Evolutionary conservation across 2,888 invertebrate species (phyloP).

Genomic region (Xestia rhomboidea): DNA sequence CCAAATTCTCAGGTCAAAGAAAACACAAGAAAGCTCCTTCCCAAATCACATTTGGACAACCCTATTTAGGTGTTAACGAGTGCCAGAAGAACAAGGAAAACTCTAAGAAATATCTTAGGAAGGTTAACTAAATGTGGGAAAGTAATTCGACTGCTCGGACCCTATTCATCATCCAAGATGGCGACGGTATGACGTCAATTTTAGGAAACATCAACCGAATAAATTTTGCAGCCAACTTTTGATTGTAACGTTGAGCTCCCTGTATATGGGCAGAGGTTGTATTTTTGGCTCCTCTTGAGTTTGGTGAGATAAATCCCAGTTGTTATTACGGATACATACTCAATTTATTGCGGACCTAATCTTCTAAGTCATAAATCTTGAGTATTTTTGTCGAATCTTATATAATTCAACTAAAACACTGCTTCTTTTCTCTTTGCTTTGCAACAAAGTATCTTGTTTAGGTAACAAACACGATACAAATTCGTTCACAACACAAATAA

Average conservation of each 20-base stretch:
- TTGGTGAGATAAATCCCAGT: conserved; percentile 21
- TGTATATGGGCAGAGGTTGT: not conserved
- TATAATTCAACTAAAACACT: conserved; percentile 19
- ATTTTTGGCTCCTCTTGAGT: not conserved
- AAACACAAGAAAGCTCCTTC: not conserved
- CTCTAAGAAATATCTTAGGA: conserved; percentile 32
- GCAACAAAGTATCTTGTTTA: not conserved
- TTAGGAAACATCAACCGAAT: not conserved
- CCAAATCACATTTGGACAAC: conserved; percentile 33
- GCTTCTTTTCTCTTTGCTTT: conserved; percentile 1
- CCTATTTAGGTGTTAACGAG: conserved; percentile 51
- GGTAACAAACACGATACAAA: not conserved
- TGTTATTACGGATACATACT: conserved; percentile 9
- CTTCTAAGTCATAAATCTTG: conserved; percentile 39
- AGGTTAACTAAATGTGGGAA: conserved; percentile 52
- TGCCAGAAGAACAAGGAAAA: conserved; percentile 51
- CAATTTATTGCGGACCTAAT: conserved; percentile 31
- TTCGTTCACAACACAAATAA: not conserved
- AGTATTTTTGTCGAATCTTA: conserved; percentile 24
- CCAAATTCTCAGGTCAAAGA: not conserved
- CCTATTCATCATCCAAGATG: conserved; percentile 45
- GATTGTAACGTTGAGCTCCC: conserved; percentile 17
- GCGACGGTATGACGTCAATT: conserved; percentile 21
- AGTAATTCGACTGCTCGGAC: conserved; percentile 49
- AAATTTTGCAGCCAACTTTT: conserved; percentile 26